Base-by-base conservation (phyloP, 2,113 vertebrate genomes). In the Balaeniceps rex region DNA sequence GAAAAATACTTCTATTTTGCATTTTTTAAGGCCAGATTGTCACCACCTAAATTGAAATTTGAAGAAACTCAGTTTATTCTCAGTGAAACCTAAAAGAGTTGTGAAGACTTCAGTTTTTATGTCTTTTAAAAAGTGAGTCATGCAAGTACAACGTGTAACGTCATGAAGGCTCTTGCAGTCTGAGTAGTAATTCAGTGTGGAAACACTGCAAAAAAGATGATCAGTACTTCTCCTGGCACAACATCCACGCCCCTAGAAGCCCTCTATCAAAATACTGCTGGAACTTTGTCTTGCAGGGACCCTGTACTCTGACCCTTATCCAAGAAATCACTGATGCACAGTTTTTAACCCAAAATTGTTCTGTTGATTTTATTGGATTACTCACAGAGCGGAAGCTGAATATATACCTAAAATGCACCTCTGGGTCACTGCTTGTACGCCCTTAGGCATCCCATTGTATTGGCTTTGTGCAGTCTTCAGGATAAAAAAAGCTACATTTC, bases 71-170 rank as follows among this genome's bases (percentile, higher is more conserved):
- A 4, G 16, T 74, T 92, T 76, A 80, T 80, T 80, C 40, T 75
- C 1, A 3, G 18, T 55, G 40, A 55, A 90, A 93, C 75, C 15
- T 47, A 29, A 36, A 24, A 40, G 7, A 44, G 7, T 29, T 60
- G 6, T 57, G 38, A 80, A 44, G 7, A 24, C 14, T 57, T 80
- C 11, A 9, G 5, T 10, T 88, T 86, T 74, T 57, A 12, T 46
- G 19, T 42, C 52, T 54, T 78, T 79, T n/a, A 42, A 40, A n/a
- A 76, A 82, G 69, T 28, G 28, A 69, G n/a, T 61, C 25, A 14
- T 66, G 13, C 31, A 61, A 57, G 9, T 52, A 24, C 1, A 1
- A 6, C 2, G 2, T 34, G 7, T 57, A 68, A 60, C 3, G 0
- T 36, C 47, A 24, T 9, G 7, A 75, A 88, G 42, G 11, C 25